A percentile compares a stretch with the other conserved stretches of the same genome.
These are phyloP conservation scores for Crossaster papposus DNA, from an alignment of 53 echinoderm and acorn worm species.

Conservation along the genomic window DNA sequence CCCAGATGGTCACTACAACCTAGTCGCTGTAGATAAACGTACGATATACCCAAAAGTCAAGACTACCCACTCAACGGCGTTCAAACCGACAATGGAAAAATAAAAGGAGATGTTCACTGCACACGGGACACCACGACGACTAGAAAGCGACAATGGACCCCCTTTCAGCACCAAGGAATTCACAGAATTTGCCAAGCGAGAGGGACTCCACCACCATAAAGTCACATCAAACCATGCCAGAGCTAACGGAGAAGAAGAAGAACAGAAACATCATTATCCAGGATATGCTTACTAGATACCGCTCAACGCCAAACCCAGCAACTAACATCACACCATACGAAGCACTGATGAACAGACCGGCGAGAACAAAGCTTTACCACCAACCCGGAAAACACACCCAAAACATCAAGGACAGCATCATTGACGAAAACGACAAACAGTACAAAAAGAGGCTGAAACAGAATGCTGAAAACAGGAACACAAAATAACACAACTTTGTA, in stretches of 20 bases:
- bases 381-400: neutral
- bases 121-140: constrained; percentile 57
- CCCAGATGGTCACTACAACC: constrained; percentile 44
- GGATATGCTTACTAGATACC: constrained; percentile 47
- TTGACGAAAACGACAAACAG: constrained; percentile 43
- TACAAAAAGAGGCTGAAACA: constrained; percentile 50
- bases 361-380: constrained; percentile 62
- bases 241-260: too few species aligned
- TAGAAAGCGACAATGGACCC: constrained; percentile 68
- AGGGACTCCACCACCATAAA: constrained; percentile 65
- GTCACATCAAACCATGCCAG: too few species aligned
- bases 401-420: constrained; percentile 2
- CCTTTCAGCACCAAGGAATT: constrained; percentile 70
- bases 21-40: constrained; percentile 63
- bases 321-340: constrained; percentile 39
- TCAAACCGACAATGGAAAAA: constrained; percentile 54
- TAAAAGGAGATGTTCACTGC: constrained; percentile 61
- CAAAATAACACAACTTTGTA: constrained; percentile 49
- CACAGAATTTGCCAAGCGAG: constrained; percentile 58
- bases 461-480: constrained; percentile 53
- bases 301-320: constrained; percentile 62
- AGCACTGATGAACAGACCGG: too few species aligned
- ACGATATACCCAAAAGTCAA: constrained; percentile 70
- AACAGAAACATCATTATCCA: constrained; percentile 39
- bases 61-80: constrained; percentile 60